Evolutionary conservation across 2,797 vertebrate species (phyloP).

Genomic region (Pangasius krempfi): DNA sequence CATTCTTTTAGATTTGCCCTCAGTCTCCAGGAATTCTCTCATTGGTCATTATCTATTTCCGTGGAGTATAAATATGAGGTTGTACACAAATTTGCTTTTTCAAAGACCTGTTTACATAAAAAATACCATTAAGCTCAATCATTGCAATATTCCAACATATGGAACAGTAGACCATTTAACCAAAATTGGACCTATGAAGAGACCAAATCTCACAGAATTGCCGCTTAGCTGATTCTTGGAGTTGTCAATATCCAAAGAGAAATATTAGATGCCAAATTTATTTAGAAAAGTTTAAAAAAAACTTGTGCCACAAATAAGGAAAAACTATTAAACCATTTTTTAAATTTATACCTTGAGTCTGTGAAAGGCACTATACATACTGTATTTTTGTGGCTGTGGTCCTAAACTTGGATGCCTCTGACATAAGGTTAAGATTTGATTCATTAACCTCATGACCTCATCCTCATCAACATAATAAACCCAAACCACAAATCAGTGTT

Average conservation of each 20-base stretch:
- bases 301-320: not conserved
- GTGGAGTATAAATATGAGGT: not conserved
- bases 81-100: not conserved
- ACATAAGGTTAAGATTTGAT: not conserved
- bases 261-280: not conserved
- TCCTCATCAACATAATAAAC: not conserved
- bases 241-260: not conserved
- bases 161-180: not conserved
- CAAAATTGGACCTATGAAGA: not conserved
- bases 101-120: not conserved
- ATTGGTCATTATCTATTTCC: not conserved
- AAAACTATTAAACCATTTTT: not conserved
- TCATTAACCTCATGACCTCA: not conserved
- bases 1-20: not conserved
- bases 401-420: not conserved
- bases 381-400: not conserved
- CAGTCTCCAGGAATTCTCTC: not conserved
- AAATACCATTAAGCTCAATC: not conserved
- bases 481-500: not conserved
- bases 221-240: not conserved
- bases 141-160: not conserved
- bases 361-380: not conserved
- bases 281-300: not conserved
- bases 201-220: not conserved
- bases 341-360: not conserved